Conservation (phyloP, 1,140 invertebrate species). For the Grapholita molesta region DNA sequence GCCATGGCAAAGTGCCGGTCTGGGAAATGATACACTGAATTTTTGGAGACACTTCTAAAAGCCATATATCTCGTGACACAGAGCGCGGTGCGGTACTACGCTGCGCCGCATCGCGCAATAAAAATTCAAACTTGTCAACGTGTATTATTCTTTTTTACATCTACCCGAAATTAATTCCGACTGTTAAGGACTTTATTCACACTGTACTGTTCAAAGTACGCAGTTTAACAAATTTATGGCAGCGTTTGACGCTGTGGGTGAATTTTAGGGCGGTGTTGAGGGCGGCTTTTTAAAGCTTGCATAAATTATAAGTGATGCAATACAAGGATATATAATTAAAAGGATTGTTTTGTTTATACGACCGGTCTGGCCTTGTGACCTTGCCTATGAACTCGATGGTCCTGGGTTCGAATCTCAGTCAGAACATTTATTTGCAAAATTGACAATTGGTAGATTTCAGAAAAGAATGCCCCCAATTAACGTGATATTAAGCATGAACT, state of each 20-base stretch:
- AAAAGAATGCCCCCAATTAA: no score
- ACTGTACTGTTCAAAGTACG: not conserved
- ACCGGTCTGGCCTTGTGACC: no score
- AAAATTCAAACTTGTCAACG: constrained; percentile 52
- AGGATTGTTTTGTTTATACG: no score
- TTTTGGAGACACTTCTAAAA: constrained; percentile 30
- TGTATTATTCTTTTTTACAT: constrained; percentile 37
- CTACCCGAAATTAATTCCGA: constrained; percentile 23
- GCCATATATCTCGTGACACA: not conserved
- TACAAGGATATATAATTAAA: not conserved
- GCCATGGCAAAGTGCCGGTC: no score
- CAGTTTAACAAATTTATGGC: not conserved
- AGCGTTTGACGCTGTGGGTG: not conserved
- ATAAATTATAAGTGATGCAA: no score
- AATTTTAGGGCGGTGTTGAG: not conserved
- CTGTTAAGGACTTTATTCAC: constrained; percentile 11
- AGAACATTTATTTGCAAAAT: no score
- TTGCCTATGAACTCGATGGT: no score
- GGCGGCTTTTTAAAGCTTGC: not conserved
- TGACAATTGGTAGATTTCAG: no score
- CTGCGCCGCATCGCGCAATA: constrained; percentile 38
- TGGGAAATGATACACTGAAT: no score
- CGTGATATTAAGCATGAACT: no score
- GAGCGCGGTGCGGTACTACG: constrained; percentile 14
- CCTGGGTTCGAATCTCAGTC: no score